A percentile compares a stretch with the other conserved stretches of the same genome.
These are phyloP conservation scores for Hypomecis punctinalis DNA, from an alignment of 2,888 invertebrate genomes.

Conservation along the genomic window DNA sequence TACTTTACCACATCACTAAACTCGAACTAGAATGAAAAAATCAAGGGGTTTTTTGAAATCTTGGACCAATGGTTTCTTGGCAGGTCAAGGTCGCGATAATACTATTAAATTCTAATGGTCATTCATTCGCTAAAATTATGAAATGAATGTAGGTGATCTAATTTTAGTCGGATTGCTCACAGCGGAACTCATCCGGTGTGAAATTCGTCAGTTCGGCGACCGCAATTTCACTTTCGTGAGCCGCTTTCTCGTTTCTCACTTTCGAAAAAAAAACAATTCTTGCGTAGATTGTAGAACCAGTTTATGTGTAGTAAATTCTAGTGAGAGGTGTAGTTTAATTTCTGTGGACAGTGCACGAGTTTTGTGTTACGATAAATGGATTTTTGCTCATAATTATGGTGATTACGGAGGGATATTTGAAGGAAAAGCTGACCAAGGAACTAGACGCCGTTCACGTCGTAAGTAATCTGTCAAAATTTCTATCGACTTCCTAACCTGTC, in stretches of 20 bases:
- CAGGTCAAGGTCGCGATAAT: conserved; percentile 55
- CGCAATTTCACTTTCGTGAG: conserved; percentile 76
- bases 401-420: conserved; percentile 87
- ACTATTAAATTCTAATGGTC: conserved; percentile 48
- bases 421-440: conserved; percentile 87
- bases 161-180: conserved; percentile 50
- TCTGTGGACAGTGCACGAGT: conserved; percentile 61
- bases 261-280: conserved; percentile 70
- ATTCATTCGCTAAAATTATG: conserved; percentile 34
- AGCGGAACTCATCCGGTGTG: conserved; percentile 62
- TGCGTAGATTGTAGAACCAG: conserved; percentile 58
- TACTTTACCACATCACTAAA: not conserved
- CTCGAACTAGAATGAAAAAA: conserved; percentile 13
- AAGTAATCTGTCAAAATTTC: conserved; percentile 83
- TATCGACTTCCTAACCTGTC: conserved; percentile 58
- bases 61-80: conserved; percentile 9
- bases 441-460: conserved; percentile 89
- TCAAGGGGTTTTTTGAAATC: not conserved
- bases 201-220: conserved; percentile 72
- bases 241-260: conserved; percentile 75
- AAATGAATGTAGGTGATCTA: conserved; percentile 37
- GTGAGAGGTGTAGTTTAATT: conserved; percentile 59
- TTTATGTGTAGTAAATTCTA: conserved; percentile 58
- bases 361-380: conserved; percentile 61
- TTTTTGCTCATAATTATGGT: conserved; percentile 83